Evolutionary conservation across 2,797 vertebrate species (phyloP), one percentile per base, ranked within the genome.

Genomic region (Pipistrellus pygmaeus): DNA sequence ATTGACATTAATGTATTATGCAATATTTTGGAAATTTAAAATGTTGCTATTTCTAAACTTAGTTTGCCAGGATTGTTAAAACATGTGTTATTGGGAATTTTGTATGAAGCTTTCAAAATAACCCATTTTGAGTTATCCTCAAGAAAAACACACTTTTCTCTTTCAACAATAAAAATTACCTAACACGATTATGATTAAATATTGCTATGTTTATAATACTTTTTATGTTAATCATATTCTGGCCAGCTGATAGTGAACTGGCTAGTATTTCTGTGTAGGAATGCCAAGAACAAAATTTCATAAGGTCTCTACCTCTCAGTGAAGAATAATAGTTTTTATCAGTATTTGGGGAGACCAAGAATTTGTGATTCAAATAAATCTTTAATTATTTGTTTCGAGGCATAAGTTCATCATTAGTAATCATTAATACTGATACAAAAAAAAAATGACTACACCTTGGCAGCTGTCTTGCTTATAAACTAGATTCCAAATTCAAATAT

Each of bases 51-150:
- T 95, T 96, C 68, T 93, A 84, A 88, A 94, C 41, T 66, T 73
- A 68, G 38, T 75, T 91, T 88, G 62, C 38, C 80, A 77, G 32
- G 13, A n/a, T 85, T 92, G 14, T 94, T 57, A 32, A 84, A 75
- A 87, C 35, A 85, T 69, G 68, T 69, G 9, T 81, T 87, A 78
- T 38, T 87, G 76, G 11, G 2, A n/a, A 57, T 72, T 85, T 94
- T 68, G 2, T 68, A 21, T 82, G 62, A 92, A 81, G n/a, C 82
- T 93, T 93, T 92, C 23, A 78, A 95, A 96, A 95, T 85, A 90
- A 48, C 60, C 93, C 69, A 87, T 87, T 85, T 88, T 85, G 48
- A 90, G 30, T 95, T 85, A 73, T 75, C n/a, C 30, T 95, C 57
- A 88, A 92, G 85, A 71, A 80, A 92, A 92, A 76, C 32, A 86